phyloP scores from a whole-genome alignment of 2,888 invertebrate genomes.

The Abrostola triplasia region DNA sequence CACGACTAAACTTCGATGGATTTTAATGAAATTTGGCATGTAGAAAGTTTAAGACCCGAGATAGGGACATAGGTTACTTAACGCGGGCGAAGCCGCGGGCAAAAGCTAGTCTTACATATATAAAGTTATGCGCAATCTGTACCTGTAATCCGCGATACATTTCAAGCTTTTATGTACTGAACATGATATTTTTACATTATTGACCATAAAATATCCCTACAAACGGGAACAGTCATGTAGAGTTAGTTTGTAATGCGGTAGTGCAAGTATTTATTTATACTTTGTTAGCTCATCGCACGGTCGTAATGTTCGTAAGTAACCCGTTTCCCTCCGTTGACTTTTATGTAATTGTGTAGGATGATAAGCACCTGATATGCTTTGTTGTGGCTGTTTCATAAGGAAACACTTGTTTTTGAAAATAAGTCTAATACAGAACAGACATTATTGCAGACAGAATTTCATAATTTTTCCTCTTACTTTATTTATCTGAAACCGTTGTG shows the following conservation, averaged over 20 bases:
- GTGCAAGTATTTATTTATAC: conserved; percentile 48
- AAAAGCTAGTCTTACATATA: too few relatives aligned
- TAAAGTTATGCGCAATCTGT: too few relatives aligned
- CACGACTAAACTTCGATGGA: too few relatives aligned
- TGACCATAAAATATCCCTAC: conserved; percentile 1
- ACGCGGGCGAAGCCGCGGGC: too few relatives aligned
- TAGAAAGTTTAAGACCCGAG: too few relatives aligned
- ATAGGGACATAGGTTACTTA: too few relatives aligned
- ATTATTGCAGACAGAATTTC: too few relatives aligned
- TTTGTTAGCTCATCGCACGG: conserved; percentile 47
- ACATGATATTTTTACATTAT: neutral
- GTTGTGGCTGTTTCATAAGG: conserved; percentile 19
- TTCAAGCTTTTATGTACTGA: neutral
- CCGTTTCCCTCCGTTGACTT: conserved; percentile 56
- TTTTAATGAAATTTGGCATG: too few relatives aligned
- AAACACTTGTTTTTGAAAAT: conserved; percentile 8
- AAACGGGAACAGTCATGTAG: conserved; percentile 16
- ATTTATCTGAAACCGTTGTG: neutral
- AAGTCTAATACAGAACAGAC: too few relatives aligned
- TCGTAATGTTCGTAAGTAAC: conserved; percentile 48
- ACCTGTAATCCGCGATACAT: too few relatives aligned
- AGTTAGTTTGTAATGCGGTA: conserved; percentile 31
- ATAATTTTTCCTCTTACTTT: neutral
- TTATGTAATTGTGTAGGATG: conserved; percentile 52
- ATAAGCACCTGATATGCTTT: conserved; percentile 42